Conservation (phyloP, 2,113 vertebrate species). For the Axis porcinus region DNA sequence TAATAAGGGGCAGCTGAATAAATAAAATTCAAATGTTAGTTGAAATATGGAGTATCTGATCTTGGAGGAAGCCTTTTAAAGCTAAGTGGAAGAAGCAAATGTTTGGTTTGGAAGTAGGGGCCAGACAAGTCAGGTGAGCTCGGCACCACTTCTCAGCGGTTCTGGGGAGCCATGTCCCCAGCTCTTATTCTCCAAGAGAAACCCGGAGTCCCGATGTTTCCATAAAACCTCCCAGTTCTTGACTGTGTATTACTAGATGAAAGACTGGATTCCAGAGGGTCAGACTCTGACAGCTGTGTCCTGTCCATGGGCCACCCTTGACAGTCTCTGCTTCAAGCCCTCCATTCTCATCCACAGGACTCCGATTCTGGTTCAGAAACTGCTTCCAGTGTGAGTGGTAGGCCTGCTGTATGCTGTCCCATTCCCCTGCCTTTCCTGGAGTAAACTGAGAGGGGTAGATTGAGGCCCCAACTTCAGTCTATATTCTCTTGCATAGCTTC, state of each 20-base stretch:
- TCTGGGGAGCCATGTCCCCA: neutral
- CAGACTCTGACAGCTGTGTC: neutral
- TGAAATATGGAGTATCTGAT: neutral
- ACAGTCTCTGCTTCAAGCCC: fast-evolving
- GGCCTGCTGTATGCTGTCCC: neutral
- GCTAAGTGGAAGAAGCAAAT: neutral
- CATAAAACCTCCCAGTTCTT: no score
- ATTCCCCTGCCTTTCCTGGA: neutral
- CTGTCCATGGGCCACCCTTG: neutral
- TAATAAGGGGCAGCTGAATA: neutral
- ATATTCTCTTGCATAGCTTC: neutral
- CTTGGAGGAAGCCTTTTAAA: neutral
- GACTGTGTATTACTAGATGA: neutral
- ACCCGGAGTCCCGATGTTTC: fast-evolving
- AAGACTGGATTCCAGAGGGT: neutral
- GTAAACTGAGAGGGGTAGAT: neutral
- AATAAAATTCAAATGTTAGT: neutral
- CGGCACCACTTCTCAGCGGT: neutral
- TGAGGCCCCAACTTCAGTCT: fast-evolving
- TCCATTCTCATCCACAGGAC: neutral
- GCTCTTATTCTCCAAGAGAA: neutral
- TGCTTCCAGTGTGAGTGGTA: neutral
- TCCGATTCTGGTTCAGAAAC: neutral
- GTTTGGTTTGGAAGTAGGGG: neutral
- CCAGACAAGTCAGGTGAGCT: neutral